Percentiles rank a stretch among this genome's conserved stretches.
These are phyloP conservation scores for Torymus texanus DNA, from an alignment of 2,888 invertebrate genomes.

Conservation along the genomic window DNA sequence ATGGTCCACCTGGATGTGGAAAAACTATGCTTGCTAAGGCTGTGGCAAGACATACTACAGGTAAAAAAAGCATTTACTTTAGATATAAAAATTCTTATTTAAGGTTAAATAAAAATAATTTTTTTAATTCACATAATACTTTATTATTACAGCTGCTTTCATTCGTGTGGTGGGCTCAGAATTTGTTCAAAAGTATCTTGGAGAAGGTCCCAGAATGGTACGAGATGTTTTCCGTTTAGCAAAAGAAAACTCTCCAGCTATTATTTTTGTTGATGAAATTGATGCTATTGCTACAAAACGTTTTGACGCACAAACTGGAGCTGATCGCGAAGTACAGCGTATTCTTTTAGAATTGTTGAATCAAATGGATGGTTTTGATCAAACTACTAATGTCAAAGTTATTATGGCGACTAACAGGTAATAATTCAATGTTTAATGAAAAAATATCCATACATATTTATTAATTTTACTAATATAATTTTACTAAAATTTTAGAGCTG, in stretches of 20 bases:
- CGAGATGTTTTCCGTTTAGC: slow-evolving; percentile 98
- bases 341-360: slow-evolving; percentile 97
- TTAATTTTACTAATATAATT: slow-evolving; percentile 20
- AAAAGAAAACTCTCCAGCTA: slow-evolving; percentile 99
- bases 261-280: slow-evolving; percentile 99
- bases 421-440: slow-evolving; percentile 10
- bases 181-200: slow-evolving; percentile 99
- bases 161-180: slow-evolving; percentile 99
- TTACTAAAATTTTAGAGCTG: slow-evolving; percentile 80
- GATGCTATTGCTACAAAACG: slow-evolving; percentile 99
- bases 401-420: slow-evolving; percentile 76
- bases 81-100: slow-evolving; percentile 12
- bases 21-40: slow-evolving; percentile 99
- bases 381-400: slow-evolving; percentile 99
- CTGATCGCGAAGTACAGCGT: slow-evolving; percentile 98
- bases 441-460: background rate
- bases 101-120: slow-evolving; percentile 10
- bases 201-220: slow-evolving; percentile 99
- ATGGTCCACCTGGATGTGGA: slow-evolving; percentile 99
- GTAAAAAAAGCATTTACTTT: slow-evolving; percentile 73
- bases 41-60: slow-evolving; percentile 98
- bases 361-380: slow-evolving; percentile 99
- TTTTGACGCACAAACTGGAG: slow-evolving; percentile 98
- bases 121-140: slow-evolving; percentile 7
- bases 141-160: slow-evolving; percentile 86